Evolutionary conservation across 2,888 invertebrate genomes (phyloP).

Genomic region (Orthosia gothica): DNA sequence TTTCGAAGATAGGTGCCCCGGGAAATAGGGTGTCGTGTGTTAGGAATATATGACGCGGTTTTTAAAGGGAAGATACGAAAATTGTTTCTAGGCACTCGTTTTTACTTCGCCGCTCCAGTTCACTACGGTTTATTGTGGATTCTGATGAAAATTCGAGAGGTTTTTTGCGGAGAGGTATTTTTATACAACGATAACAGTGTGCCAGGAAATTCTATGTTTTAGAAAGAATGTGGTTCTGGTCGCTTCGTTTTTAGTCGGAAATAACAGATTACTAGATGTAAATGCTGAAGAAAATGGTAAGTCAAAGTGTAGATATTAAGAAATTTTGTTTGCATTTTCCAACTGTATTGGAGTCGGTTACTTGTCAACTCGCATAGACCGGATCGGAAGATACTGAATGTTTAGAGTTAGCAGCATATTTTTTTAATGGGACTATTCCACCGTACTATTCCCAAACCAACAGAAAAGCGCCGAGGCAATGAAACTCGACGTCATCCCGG

Average conservation of each 20-base stretch:
- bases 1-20: conserved; percentile 71
- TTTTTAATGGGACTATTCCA: no score
- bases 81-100: conserved; percentile 59
- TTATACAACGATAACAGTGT: conserved; percentile 43
- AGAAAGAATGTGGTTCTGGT: conserved; percentile 2
- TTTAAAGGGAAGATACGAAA: conserved; percentile 59
- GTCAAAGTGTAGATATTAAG: neutral
- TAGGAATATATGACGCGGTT: conserved; percentile 62
- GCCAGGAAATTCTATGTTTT: conserved; percentile 21
- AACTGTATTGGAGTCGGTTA: no score
- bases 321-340: neutral
- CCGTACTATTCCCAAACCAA: no score
- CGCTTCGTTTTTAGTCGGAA: neutral
- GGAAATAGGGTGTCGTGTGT: conserved; percentile 64
- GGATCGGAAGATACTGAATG: no score
- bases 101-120: conserved; percentile 45
- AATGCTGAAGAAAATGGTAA: neutral
- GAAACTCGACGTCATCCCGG: no score
- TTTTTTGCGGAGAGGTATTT: conserved; percentile 44
- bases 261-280: neutral
- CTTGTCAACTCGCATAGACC: no score
- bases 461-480: no score
- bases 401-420: neutral
- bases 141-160: conserved; percentile 57
- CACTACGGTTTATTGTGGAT: conserved; percentile 54